Base-by-base conservation (phyloP, 2,888 invertebrate genomes). In the Gymnosoma rotundatum region DNA sequence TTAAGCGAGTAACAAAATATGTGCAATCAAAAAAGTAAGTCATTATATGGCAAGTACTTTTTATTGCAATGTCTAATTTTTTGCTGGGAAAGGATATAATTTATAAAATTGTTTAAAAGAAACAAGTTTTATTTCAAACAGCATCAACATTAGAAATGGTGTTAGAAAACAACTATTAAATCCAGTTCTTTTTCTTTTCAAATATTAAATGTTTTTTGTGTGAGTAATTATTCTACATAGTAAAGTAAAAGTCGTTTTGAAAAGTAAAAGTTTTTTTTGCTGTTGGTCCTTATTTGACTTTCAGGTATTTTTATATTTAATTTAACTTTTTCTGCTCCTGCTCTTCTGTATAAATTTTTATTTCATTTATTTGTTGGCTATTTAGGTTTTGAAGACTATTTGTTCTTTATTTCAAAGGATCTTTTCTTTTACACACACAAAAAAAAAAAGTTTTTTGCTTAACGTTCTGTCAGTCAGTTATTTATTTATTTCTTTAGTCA, bases 241-340 rank as follows among this genome's bases (percentile, higher is more conserved):
- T 8, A 25, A 64, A 66, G 58, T 66, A 79, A 79, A 79, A 66
- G 74, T 79, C 66, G 21, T 72, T 64, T 60, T 20, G 21, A 73
- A 84, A 81, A 81, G 79, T 78, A 84, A 84, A 81, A 78, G 78
- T 81, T 63, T 66, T 45, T 60, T 66, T 45, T 60, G 25, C 36
- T 76, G 42, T 8, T 7, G 20, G 25, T 58, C 54, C 78, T 75
- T 64, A 58, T 78, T 66, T 73, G 18, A 10, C 18, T 58, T 54
- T 80, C 80, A 83, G 76, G 80, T 83, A 73, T 72, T 83, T 79
- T 64, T 72, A 76, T 81, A 48, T 78, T 73, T 50, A 42, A 75
- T 64, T 81, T 63, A 61, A 70, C 79, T 66, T 79, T 72, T 78
- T 74, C 25, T 67, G 21, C 14, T 25, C 25, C 25, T n/a, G n/a